These are phyloP conservation scores for Falco rusticolus DNA, from an alignment of 2,797 vertebrate genomes.

Conservation along the genomic window DNA sequence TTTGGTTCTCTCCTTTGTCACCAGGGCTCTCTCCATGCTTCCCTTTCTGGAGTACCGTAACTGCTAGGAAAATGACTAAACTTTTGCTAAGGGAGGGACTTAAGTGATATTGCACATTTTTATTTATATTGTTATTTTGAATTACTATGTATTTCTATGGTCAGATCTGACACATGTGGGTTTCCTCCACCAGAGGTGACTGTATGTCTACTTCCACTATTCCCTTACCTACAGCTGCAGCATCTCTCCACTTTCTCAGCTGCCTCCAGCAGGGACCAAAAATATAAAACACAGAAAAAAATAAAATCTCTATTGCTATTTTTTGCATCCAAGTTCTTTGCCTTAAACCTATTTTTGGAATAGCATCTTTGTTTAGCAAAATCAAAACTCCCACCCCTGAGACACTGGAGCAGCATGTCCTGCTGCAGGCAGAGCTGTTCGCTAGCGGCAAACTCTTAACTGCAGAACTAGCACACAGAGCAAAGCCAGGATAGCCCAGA, in stretches of 20 bases:
- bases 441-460: not conserved
- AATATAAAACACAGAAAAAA: conserved; percentile 14
- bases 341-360: conserved; percentile 45
- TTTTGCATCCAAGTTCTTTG: conserved; percentile 7
- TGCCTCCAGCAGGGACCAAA: conserved; percentile 37
- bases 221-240: not conserved
- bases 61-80: not conserved
- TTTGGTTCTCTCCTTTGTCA: conserved; percentile 4
- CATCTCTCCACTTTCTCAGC: not conserved
- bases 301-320: conserved; percentile 27
- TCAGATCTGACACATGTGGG: rapidly evolving
- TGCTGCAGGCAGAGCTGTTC: not conserved
- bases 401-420: not conserved
- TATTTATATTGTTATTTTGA: not conserved
- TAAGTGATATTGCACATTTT: not conserved
- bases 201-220: not conserved
- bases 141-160: not conserved
- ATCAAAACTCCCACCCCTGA: not conserved
- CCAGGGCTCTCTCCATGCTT: not conserved
- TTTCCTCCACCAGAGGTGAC: not conserved
- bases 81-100: not conserved
- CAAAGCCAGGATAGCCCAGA: not conserved
- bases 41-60: not conserved
- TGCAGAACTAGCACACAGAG: not conserved
- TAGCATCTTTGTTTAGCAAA: conserved; percentile 46